Evolutionary conservation across 2,888 invertebrate species (phyloP), one percentile per base, ranked within the genome.

Genomic region (Hypomecis punctinalis): DNA sequence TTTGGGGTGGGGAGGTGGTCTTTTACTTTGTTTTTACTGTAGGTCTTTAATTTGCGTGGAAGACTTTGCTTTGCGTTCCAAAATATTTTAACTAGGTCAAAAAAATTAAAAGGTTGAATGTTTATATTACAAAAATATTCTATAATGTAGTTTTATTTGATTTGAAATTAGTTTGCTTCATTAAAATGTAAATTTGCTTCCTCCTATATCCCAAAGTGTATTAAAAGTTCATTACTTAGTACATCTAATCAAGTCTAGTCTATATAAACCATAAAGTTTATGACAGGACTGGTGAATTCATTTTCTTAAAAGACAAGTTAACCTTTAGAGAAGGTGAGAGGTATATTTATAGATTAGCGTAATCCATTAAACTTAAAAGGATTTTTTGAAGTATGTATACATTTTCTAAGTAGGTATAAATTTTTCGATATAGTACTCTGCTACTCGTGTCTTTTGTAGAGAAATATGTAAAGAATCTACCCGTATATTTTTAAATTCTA

Each of bases 321-420:
- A 6, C 63, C 54, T 63, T 63, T 47, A 49, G 6, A 37, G 40
- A 56, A 52, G 56, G 56, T 63, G 42, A 63, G 57, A 55, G 11
- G n/a, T 35, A 37, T 49, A 39, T 23, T 7, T 7, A 54, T 45
- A 11, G 46, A n/a, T 39, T 10, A 55, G 43, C 57, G 10, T 53
- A 13, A 40, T 13, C 13, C 13, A 6, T 45, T 13, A 45, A 45
- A 11, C 5, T 48, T n/a, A 35, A 35, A 42, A 0, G 3, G 5
- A n/a, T 42, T 42, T 10, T 5, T 42, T n/a, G 8, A 40, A 5
- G 5, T 8, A 10, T 40, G 40, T 8, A 5, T 10, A 9, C 4
- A 40, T 10, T 40, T 8, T 6, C 40, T 9, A 8, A 2, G 40
- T 9, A 3, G 6, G 2, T 40, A 7, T 40, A n/a, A n/a, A n/a